Evolutionary conservation across 2,113 vertebrate species (phyloP).

Genomic region (Pluvianellus socialis): DNA sequence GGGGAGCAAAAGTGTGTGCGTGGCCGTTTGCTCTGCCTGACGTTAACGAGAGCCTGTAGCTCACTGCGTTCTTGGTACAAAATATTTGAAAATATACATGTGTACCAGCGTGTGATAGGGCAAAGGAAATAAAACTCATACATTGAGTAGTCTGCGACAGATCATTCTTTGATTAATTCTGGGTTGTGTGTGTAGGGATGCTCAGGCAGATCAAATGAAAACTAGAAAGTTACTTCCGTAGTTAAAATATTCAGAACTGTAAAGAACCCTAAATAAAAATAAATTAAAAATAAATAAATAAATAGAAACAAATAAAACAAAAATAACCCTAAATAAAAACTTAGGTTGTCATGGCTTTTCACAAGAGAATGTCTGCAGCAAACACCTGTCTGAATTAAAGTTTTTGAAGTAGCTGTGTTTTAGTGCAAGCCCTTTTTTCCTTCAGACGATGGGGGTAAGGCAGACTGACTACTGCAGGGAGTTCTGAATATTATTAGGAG

Average conservation of each 20-base stretch:
- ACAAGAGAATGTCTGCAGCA: neutral
- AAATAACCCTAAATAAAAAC: neutral
- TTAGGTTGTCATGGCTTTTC: neutral
- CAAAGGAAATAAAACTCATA: neutral
- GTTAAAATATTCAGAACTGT: neutral
- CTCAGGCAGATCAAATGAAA: neutral
- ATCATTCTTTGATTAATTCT: neutral
- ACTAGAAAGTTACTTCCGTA: neutral
- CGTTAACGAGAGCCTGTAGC: neutral
- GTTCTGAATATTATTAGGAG: neutral
- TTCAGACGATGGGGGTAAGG: neutral
- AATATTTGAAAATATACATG: neutral
- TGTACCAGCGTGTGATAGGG: neutral
- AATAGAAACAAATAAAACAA: neutral
- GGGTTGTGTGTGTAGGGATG: neutral
- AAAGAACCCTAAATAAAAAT: neutral
- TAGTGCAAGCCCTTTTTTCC: neutral
- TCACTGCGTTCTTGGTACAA: neutral
- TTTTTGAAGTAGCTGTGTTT: neutral
- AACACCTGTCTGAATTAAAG: neutral
- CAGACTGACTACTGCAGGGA: neutral
- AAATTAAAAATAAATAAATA: too few relatives aligned
- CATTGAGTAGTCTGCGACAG: neutral
- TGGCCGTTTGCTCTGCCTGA: accelerated
- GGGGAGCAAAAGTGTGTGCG: neutral